phyloP scores from a whole-genome alignment of 64 coral and sea anemone genomes.

The Trachythela sp. region DNA sequence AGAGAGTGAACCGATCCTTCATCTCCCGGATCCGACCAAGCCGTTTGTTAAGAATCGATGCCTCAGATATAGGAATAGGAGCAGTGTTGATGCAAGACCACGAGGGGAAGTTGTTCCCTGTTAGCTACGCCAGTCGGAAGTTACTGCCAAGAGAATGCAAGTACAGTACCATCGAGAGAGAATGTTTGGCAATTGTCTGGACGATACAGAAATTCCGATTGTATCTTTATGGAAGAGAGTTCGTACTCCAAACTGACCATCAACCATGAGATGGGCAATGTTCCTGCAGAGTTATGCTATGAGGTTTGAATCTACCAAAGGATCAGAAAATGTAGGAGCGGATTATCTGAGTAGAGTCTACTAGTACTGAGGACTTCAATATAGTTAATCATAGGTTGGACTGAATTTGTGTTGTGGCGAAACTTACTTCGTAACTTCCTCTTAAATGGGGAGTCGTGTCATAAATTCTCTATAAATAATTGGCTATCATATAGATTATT shows the following conservation, averaged over 20 bases:
- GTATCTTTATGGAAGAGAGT: constrained; percentile 30
- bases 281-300: neutral
- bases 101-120: neutral
- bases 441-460: neutral
- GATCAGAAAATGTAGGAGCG: constrained; percentile 6
- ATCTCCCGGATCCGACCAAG: neutral
- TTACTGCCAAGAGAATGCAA: neutral
- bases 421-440: neutral
- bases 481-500: too few species aligned
- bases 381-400: too few species aligned
- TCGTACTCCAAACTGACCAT: constrained; percentile 34
- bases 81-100: constrained; percentile 29
- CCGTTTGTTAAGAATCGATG: neutral
- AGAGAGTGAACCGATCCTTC: neutral
- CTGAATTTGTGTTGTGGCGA: neutral
- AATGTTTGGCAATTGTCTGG: constrained; percentile 36
- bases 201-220: constrained; percentile 4
- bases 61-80: constrained; percentile 14
- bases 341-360: constrained; percentile 21
- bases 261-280: neutral
- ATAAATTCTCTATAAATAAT: too few species aligned
- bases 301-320: neutral
- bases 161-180: constrained; percentile 25
- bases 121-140: constrained; percentile 27
- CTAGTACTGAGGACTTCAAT: neutral